Evolutionary conservation across 2,113 vertebrate species (phyloP), one percentile per base, ranked within the genome.

Genomic region (Clarias gariepinus): DNA sequence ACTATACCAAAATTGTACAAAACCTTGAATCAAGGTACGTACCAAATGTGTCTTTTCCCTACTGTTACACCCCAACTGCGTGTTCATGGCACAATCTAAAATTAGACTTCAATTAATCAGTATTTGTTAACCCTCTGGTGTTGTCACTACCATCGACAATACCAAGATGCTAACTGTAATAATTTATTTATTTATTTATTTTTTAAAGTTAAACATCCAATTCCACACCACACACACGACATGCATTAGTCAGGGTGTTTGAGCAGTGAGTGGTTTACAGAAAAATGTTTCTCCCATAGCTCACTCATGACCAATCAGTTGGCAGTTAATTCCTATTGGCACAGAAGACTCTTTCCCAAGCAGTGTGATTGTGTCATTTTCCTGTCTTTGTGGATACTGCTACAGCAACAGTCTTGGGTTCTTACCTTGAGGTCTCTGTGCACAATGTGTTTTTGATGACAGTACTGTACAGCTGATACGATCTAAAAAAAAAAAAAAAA

Each of bases 401-500:
- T 12, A 12, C 77, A 57, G 9, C 18, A 52, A 21, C 36, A 71
- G 25, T 58, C 19, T n/a, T 71, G 13, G 9, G 25, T 60, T 41
- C 86, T 86, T 88, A 89, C 89, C 89, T 89, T 89, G 71, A 89
- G 89, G 87, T 89, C 89, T 89, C 89, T 81, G 84, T 89, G 89
- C 74, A 89, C 89, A n/a, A 89, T 89, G 89, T 83, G 89, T 81
- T 89, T 89, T 84, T 89, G 89, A 89, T 89, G 89, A 68, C 89
- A 89, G 85, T 89, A 89, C 86, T 89, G 89, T 80, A 89, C 89
- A 47, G 89, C 89, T 60, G 89, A 89, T 36, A 89, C 89, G 23
- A 89, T 89, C 89, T 89, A 58, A 19, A 80, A 19, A n/a, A 18
- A 41, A 82, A n/a, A 55, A n/a, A n/a, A 30, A 3, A n/a, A n/a